phyloP scores from a whole-genome alignment of 2,797 vertebrate species.

The Argentina silus region DNA sequence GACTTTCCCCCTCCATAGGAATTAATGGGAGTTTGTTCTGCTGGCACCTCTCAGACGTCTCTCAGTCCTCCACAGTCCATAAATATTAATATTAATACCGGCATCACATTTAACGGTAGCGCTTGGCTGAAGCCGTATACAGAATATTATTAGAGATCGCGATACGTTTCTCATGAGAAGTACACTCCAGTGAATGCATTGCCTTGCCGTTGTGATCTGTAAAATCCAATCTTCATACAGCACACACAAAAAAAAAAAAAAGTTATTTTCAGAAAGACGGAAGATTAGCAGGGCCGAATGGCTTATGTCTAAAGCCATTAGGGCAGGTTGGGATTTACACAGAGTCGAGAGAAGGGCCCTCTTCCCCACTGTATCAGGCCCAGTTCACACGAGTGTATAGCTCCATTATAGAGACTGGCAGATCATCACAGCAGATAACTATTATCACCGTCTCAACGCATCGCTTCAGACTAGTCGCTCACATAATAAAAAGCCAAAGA shows the following conservation, averaged over 20 bases:
- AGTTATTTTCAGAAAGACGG: constrained; percentile 83
- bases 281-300: constrained; percentile 80
- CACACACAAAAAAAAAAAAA: constrained; percentile 60
- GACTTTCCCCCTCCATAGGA: constrained; percentile 84
- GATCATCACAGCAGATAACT: constrained; percentile 81
- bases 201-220: constrained; percentile 85
- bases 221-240: constrained; percentile 88
- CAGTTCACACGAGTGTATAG: constrained; percentile 75
- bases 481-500: constrained; percentile 73
- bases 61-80: constrained; percentile 81
- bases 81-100: constrained; percentile 89
- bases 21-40: constrained; percentile 88
- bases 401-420: constrained; percentile 77
- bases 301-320: constrained; percentile 82
- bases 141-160: constrained; percentile 87
- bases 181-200: constrained; percentile 84
- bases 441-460: constrained; percentile 73
- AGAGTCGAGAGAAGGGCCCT: constrained; percentile 68
- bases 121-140: constrained; percentile 85
- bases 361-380: constrained; percentile 73
- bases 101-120: constrained; percentile 84
- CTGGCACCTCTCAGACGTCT: constrained; percentile 75
- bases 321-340: constrained; percentile 63
- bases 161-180: constrained; percentile 86
- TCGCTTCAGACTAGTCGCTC: constrained; percentile 71